Evolutionary conservation across 2,797 vertebrate genomes (phyloP).

Genomic region (Xiphorhynchus erythropygius): DNA sequence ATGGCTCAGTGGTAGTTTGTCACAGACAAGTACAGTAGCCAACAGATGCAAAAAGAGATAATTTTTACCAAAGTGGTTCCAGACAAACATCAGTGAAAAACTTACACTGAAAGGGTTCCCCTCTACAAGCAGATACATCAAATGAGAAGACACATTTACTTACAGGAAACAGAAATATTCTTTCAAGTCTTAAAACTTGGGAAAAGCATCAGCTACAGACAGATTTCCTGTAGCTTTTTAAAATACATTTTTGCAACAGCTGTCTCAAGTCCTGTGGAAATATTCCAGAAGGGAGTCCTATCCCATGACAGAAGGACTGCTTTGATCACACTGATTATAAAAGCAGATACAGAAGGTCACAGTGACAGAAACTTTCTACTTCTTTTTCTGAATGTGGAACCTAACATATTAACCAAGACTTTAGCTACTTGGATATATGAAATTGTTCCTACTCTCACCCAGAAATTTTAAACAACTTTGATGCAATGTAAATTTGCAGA

Average conservation of each 20-base stretch:
- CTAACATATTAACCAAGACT: background rate
- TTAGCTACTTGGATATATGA: background rate
- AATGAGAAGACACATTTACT: background rate
- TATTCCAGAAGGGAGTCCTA: constrained; percentile 60
- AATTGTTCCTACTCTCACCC: background rate
- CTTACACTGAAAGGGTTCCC: background rate
- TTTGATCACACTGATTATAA: constrained; percentile 65
- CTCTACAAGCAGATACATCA: background rate
- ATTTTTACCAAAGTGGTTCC: background rate
- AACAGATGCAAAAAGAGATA: background rate
- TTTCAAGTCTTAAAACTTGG: constrained; percentile 41
- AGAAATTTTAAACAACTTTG: background rate
- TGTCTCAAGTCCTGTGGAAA: constrained; percentile 54
- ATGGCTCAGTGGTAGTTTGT: background rate
- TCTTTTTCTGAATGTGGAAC: background rate
- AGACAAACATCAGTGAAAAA: background rate
- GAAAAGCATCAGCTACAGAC: constrained; percentile 16
- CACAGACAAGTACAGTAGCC: background rate
- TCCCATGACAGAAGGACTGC: background rate
- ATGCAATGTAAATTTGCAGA: background rate
- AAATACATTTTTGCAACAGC: constrained; percentile 49
- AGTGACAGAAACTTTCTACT: constrained; percentile 22
- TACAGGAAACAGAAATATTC: constrained; percentile 29
- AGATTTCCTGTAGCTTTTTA: constrained; percentile 45
- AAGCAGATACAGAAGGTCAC: constrained; percentile 47